Evolutionary conservation across 2,888 invertebrate species (phyloP), one percentile per base, ranked within the genome.

Genomic region (Rotaria socialis): DNA sequence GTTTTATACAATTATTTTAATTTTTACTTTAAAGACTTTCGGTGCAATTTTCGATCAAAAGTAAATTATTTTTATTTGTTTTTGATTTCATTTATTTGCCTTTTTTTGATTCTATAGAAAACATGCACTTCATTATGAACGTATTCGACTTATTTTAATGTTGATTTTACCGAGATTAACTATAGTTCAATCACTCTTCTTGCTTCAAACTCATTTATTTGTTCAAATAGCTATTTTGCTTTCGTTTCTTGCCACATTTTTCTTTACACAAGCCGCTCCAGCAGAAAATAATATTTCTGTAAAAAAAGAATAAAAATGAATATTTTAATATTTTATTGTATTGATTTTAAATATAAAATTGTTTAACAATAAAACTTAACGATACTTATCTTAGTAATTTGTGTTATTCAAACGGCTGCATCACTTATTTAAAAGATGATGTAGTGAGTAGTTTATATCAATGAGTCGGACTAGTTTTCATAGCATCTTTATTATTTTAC

Each of bases 1-100:
- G 11, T 41, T 24, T 43, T 55, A 27, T 50, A 85, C 67, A 16
- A 55, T 74, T 85, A 75, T 56, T 50, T 85, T 80, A 16, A 24
- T 86, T 35, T 86, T 75, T 4, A 84, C 75, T 43, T 86, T 86
- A 52, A 85, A 74, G 19, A 74, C 67, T 11, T 86, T 85, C 58
- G 86, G 86, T 7, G 84, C 80, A 41, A 74, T 86, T 47, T 85
- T 55, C 35, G 86, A 86, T 75, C 60, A 85, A 56, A 86, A 86
- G 84, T 67, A 47, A 86, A 85, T 27, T 47, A 16, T 41, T 22
- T 27, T 50, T 50, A 50, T 52, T 86, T 19, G 22, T 6, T 56
- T 0, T 43, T 55, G 11, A 35, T 35, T 80, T n/a, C 24, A n/a
- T 16, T 35, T n/a, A 19, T 60, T 27, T 47, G n/a, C 27, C 24